Conservation (phyloP, 1,140 invertebrate genomes). For the Drosophila suzukii region DNA sequence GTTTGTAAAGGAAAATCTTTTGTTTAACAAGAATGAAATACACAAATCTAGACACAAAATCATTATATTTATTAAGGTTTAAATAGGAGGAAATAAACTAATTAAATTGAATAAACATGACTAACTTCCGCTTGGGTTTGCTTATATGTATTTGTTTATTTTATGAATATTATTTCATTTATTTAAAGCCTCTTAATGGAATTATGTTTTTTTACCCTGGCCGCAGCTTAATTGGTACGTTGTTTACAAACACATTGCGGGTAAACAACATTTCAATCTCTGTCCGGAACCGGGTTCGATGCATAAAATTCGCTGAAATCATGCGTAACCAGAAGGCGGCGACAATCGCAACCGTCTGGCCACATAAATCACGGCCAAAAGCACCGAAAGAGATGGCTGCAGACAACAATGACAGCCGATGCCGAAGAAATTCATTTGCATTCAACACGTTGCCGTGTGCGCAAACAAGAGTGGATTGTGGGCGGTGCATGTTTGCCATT, state of each 20-base stretch:
- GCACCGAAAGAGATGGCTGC: background rate
- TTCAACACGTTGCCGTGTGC: conserved; percentile 72
- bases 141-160: background rate
- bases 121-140: background rate
- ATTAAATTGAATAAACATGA: background rate
- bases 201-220: background rate
- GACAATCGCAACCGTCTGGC: conserved; percentile 39
- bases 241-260: conserved; percentile 23
- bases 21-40: too few species aligned
- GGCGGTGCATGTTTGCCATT: background rate
- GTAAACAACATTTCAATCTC: conserved; percentile 30
- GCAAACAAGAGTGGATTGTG: conserved; percentile 40
- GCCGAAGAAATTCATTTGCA: conserved; percentile 75
- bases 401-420: conserved; percentile 42
- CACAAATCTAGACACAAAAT: too few species aligned
- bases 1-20: too few species aligned
- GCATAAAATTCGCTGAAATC: conserved; percentile 42
- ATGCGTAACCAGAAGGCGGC: conserved; percentile 45
- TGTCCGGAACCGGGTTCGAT: conserved; percentile 15
- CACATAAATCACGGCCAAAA: conserved; percentile 39
- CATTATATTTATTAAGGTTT: too few species aligned
- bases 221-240: conserved; percentile 1
- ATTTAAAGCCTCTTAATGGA: background rate
- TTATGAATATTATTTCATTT: background rate
- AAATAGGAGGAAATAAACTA: background rate